These are phyloP conservation scores for Melinopterus prodromus DNA, from an alignment of 2,888 invertebrate genomes.

Conservation along the genomic window DNA sequence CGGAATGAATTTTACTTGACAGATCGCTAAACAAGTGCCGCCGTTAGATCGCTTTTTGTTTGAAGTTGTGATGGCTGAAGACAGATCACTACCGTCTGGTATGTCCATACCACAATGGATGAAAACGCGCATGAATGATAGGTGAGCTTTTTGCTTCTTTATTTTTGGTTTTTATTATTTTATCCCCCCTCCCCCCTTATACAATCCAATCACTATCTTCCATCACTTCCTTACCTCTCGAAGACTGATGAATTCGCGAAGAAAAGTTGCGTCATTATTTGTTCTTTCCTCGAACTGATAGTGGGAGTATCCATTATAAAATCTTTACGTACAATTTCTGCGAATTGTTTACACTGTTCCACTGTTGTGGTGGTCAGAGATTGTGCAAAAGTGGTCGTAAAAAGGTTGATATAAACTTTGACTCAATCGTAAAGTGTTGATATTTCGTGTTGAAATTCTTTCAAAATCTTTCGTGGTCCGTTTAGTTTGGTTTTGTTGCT, in stretches of 20 bases:
- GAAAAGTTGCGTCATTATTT: slow-evolving; percentile 4
- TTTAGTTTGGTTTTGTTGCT: too few species aligned
- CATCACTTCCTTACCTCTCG: too few species aligned
- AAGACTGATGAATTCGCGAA: neutral
- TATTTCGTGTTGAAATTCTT: neutral
- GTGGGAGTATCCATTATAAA: neutral
- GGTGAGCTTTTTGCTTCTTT: slow-evolving; percentile 55
- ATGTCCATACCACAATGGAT: slow-evolving; percentile 78
- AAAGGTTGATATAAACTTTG: neutral
- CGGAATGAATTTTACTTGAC: neutral
- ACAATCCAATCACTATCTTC: too few species aligned
- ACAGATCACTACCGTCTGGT: slow-evolving; percentile 68
- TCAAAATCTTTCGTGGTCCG: neutral
- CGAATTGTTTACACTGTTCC: neutral
- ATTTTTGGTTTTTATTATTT: neutral
- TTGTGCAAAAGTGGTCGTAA: neutral
- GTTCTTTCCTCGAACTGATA: neutral
- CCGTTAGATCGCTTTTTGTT: neutral
- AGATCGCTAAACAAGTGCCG: neutral
- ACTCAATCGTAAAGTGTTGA: neutral
- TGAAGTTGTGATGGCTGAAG: slow-evolving; percentile 56
- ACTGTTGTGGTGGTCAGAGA: neutral
- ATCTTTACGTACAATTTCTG: neutral
- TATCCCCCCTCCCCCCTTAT: too few species aligned
- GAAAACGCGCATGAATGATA: slow-evolving; percentile 66